Evolutionary conservation across 2,113 vertebrate species (phyloP).

Genomic region (Eubucco bourcierii): DNA sequence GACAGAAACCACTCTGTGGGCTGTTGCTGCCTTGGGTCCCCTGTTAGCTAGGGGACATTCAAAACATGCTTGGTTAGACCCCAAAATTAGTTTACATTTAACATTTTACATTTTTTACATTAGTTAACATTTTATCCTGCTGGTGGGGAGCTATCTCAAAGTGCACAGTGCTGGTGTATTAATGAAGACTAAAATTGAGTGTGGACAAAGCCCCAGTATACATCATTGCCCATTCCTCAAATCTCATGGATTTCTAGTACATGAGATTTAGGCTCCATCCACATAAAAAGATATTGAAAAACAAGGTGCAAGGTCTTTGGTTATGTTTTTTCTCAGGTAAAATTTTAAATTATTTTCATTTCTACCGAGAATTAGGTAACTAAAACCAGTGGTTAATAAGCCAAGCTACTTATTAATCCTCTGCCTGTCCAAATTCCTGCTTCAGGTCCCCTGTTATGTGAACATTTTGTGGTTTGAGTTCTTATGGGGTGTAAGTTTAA

Average conservation of each 20-base stretch:
- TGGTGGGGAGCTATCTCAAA: neutral
- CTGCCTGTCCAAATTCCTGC: slow-evolving; percentile 42
- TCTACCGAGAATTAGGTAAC: slow-evolving; percentile 25
- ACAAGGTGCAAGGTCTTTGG: neutral
- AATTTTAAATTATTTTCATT: slow-evolving; percentile 12
- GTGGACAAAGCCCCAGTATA: slow-evolving; percentile 23
- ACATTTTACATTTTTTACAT: too few species aligned
- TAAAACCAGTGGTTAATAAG: slow-evolving; percentile 12
- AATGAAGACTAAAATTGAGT: slow-evolving; percentile 33
- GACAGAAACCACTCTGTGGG: neutral
- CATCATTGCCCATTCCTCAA: neutral
- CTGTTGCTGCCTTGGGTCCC: neutral
- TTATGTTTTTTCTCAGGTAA: slow-evolving; percentile 22
- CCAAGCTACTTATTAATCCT: neutral
- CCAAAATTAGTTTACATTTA: too few species aligned
- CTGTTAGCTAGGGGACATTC: neutral
- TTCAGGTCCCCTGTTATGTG: slow-evolving; percentile 10
- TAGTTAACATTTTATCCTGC: slow-evolving; percentile 5
- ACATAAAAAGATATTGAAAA: slow-evolving; percentile 1
- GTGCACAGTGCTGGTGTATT: neutral
- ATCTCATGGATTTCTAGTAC: neutral
- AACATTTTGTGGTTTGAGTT: slow-evolving; percentile 52
- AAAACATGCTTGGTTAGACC: neutral
- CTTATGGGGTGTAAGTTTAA: slow-evolving; percentile 40
- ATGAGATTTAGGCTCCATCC: neutral